Evolutionary conservation across 2,113 vertebrate species (phyloP).

Genomic region (Lepidothrix coronata): DNA sequence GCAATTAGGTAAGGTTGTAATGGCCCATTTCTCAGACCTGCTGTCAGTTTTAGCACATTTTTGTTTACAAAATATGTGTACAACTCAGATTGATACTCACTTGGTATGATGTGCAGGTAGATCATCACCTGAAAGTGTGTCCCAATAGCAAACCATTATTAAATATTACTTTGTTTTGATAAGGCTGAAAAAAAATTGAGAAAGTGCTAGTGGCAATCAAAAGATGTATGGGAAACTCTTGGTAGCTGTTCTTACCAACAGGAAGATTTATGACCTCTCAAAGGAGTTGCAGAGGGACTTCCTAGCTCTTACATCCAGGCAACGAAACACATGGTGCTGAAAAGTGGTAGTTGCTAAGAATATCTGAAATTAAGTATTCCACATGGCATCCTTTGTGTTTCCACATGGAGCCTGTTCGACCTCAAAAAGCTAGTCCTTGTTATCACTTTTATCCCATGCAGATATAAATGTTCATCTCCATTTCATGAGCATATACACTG

Average conservation of each 20-base stretch:
- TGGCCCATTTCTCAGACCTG: not conserved
- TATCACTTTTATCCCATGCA: not conserved
- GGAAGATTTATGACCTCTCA: not conserved
- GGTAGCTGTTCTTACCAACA: not conserved
- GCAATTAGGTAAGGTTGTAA: not conserved
- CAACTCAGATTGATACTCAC: not conserved
- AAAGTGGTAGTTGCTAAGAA: not conserved
- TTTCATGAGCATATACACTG: accelerated
- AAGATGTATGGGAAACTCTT: not conserved
- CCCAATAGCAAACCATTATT: not conserved
- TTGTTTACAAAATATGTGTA: not conserved
- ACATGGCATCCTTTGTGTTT: not conserved
- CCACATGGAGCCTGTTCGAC: not conserved
- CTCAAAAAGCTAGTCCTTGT: not conserved
- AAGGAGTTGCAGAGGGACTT: not conserved
- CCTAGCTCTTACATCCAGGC: not conserved
- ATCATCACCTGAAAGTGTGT: not conserved
- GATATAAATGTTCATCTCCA: not conserved
- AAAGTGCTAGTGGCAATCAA: not conserved
- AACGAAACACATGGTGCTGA: not conserved
- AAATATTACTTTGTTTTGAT: not conserved
- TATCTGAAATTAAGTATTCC: not conserved
- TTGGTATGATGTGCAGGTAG: not conserved
- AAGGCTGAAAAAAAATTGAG: not conserved
- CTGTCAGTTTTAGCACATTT: not conserved